Evolutionary conservation across 2,113 vertebrate genomes (phyloP).

Genomic region (Fregetta grallaria): DNA sequence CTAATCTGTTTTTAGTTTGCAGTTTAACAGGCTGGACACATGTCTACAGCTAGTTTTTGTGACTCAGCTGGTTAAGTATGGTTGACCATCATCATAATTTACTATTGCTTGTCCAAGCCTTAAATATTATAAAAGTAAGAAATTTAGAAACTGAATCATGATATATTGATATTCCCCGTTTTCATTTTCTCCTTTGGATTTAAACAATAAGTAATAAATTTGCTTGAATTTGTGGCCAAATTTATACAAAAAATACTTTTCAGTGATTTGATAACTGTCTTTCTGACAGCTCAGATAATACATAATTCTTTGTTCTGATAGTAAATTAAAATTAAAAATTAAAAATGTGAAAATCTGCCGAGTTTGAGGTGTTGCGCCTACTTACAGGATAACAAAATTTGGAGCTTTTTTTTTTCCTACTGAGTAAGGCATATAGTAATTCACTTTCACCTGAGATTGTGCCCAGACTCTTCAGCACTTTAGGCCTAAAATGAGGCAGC

Average conservation of each 20-base stretch:
- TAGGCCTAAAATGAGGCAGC: background rate
- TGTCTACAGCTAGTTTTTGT: background rate
- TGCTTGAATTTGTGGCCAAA: background rate
- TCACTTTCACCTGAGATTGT: background rate
- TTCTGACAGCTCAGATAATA: background rate
- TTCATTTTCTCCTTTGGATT: background rate
- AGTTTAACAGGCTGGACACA: background rate
- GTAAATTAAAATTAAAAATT: background rate
- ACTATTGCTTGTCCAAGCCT: background rate
- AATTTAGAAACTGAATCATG: background rate
- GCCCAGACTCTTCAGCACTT: background rate
- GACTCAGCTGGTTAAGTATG: background rate
- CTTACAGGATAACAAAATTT: background rate
- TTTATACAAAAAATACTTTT: background rate
- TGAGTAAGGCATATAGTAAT: background rate
- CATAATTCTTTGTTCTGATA: background rate
- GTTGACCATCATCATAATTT: background rate
- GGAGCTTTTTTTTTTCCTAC: background rate
- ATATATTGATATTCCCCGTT: background rate
- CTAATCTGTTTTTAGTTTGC: background rate
- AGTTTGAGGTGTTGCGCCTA: background rate
- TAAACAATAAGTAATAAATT: background rate
- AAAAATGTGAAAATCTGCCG: background rate
- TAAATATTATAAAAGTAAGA: background rate
- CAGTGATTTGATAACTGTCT: background rate